Percentiles rank a stretch among this genome's conserved stretches.
phyloP scores from a whole-genome alignment of 1,140 invertebrate species.

The Leptinotarsa texana region DNA sequence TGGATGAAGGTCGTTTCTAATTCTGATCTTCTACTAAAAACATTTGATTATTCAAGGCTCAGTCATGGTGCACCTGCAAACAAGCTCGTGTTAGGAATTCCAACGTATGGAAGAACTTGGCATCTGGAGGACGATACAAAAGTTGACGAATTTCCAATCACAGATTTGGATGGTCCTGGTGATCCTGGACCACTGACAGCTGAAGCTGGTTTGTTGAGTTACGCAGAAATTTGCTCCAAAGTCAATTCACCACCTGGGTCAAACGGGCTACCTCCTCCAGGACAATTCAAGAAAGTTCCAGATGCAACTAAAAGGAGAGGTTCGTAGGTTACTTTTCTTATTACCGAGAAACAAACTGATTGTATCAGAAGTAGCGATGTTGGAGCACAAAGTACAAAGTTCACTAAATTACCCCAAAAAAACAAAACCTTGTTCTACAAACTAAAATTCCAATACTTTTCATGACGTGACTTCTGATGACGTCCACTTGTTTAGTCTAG shows the following conservation, averaged over 20 bases:
- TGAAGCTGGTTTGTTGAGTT: slow-evolving; percentile 74
- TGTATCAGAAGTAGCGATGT: too few species aligned
- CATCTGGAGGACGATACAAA: slow-evolving; percentile 73
- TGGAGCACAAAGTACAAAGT: too few species aligned
- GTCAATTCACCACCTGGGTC: slow-evolving; percentile 17
- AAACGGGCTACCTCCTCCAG: slow-evolving; percentile 55
- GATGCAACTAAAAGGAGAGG: slow-evolving; percentile 77
- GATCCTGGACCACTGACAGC: slow-evolving; percentile 72
- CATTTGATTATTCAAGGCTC: slow-evolving; percentile 59
- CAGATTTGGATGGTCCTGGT: slow-evolving; percentile 67
- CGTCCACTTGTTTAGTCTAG: too few species aligned
- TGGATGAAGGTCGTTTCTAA: too few species aligned
- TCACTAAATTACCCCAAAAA: too few species aligned
- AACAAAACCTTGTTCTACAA: too few species aligned
- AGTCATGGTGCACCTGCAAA: slow-evolving; percentile 66
- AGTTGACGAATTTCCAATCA: slow-evolving; percentile 74
- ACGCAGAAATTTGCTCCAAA: slow-evolving; percentile 74
- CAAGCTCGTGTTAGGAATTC: slow-evolving; percentile 85
- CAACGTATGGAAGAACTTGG: slow-evolving; percentile 83
- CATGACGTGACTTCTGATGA: too few species aligned
- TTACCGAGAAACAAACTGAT: too few species aligned
- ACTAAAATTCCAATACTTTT: too few species aligned
- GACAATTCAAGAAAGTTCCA: slow-evolving; percentile 66
- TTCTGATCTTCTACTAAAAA: not conserved
- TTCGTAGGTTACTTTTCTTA: slow-evolving; percentile 35